These are phyloP conservation scores for Coronaproctus castanopsis DNA, from an alignment of 2,888 invertebrate genomes.

Conservation along the genomic window DNA sequence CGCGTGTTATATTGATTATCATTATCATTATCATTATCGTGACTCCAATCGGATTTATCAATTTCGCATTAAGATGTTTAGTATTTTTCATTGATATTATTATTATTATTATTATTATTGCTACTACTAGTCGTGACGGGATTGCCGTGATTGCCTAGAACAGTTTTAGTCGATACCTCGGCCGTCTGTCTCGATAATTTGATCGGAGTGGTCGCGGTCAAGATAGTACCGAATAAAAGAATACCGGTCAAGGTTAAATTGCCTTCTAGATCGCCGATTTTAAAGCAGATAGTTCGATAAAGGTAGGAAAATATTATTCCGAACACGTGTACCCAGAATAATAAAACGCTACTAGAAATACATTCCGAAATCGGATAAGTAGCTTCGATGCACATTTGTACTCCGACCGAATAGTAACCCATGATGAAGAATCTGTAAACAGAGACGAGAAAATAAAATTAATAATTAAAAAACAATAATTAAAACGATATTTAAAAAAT, in stretches of 20 bases:
- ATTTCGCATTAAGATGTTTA: too few species aligned
- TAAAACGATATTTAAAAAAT: not conserved
- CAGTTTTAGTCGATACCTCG: too few species aligned
- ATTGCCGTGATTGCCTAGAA: too few species aligned
- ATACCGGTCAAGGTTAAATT: slow-evolving; percentile 57
- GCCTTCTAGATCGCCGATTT: slow-evolving; percentile 54
- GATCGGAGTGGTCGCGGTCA: slow-evolving; percentile 60
- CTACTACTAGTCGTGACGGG: too few species aligned
- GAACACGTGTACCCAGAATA: slow-evolving; percentile 20
- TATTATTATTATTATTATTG: too few species aligned
- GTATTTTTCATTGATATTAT: too few species aligned
- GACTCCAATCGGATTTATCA: too few species aligned
- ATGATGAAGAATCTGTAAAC: slow-evolving; percentile 37
- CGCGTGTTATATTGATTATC: too few species aligned
- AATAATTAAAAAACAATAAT: too few species aligned
- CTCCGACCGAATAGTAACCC: slow-evolving; percentile 22
- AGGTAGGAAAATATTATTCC: slow-evolving; percentile 19
- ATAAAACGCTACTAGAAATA: slow-evolving; percentile 22
- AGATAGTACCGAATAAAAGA: slow-evolving; percentile 51
- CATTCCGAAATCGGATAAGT: slow-evolving; percentile 23
- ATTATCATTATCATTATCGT: too few species aligned
- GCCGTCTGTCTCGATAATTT: slow-evolving; percentile 67
- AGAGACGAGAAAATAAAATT: not conserved
- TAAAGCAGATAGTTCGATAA: slow-evolving; percentile 27
- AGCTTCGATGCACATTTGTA: slow-evolving; percentile 23